Evolutionary conservation across 64 coral and sea anemone species (phyloP).

Genomic region (Platygyra sinensis): DNA sequence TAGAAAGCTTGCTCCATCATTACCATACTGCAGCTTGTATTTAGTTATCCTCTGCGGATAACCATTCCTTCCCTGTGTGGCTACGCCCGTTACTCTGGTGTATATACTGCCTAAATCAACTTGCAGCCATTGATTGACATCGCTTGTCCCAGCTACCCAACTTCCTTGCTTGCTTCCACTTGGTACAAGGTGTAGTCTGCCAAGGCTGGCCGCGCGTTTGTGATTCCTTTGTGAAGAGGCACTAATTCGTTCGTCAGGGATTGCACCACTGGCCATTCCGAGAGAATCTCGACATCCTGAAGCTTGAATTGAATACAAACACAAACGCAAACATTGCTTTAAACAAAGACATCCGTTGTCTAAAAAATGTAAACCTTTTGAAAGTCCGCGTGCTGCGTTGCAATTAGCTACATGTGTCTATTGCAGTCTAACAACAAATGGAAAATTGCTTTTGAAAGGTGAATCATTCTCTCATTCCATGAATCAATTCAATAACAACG

Average conservation of each 20-base stretch:
- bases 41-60: background rate
- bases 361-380: too few relatives aligned
- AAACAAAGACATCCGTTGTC: too few relatives aligned
- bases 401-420: too few relatives aligned
- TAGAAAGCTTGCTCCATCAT: background rate
- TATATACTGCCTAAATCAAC: slow-evolving; percentile 32
- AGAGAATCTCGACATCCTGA: slow-evolving; percentile 6
- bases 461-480: too few relatives aligned
- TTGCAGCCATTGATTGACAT: slow-evolving; percentile 52
- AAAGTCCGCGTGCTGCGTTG: too few relatives aligned
- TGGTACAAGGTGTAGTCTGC: slow-evolving; percentile 19
- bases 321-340: background rate
- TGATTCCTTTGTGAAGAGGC: slow-evolving; percentile 5
- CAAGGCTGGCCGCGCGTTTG: background rate
- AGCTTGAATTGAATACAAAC: background rate
- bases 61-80: slow-evolving; percentile 50
- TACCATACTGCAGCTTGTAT: slow-evolving; percentile 19
- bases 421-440: too few relatives aligned
- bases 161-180: background rate
- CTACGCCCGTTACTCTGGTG: slow-evolving; percentile 15
- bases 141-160: slow-evolving; percentile 7
- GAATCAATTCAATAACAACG: too few relatives aligned
- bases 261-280: slow-evolving; percentile 51
- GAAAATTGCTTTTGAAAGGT: too few relatives aligned
- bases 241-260: slow-evolving; percentile 43